Base-by-base conservation (phyloP, 2,888 invertebrate species). In the Lasioglossum pauxillum region DNA sequence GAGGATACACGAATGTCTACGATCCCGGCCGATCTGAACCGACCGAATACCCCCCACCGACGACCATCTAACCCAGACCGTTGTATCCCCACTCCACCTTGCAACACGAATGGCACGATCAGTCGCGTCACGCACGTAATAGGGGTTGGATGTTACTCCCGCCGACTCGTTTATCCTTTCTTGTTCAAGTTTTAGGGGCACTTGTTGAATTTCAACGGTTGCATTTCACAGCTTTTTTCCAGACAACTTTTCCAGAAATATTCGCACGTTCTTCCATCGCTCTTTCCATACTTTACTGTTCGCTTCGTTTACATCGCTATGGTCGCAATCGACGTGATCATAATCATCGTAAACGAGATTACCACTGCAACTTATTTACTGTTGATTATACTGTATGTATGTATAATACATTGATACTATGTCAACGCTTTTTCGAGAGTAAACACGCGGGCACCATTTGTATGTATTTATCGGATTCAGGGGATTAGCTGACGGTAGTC, bases 131-230 rank as follows among this genome's bases (percentile, higher is more conserved):
- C 89, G 91, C 91, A 91, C 91, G 91, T 91, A 93, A 89, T 83
- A 89, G 89, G 89, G 91, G 88, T 89, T 90, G 90, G 90, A 86
- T 91, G 89, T 86, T 73, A 23, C 64, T 75, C 64, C 72, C 81
- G 77, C 73, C 83, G 74, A 44, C 87, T 84, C 84, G 87, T 88
- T 85, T 78, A 75, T 85, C 53, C 87, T 84, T 80, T 88, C 84
- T 87, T 86, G 85, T 77, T 84, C 84, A 71, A 83, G 53, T 86
- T 88, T 71, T 88, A 91, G 87, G 81, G 88, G 92, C 94, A 94
- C 94, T 94, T 94, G 94, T 94, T 94, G 94, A 94, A 93, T 93
- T 94, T 93, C 92, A 85, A 83, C 84, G 85, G 94, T 94, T 94
- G 94, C 94, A 93, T 93, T 94, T 89, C 86, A 14, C 64, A 85